These are phyloP conservation scores for Synanthedon andrenaeformis DNA, from an alignment of 2,888 invertebrate species.

Conservation along the genomic window DNA sequence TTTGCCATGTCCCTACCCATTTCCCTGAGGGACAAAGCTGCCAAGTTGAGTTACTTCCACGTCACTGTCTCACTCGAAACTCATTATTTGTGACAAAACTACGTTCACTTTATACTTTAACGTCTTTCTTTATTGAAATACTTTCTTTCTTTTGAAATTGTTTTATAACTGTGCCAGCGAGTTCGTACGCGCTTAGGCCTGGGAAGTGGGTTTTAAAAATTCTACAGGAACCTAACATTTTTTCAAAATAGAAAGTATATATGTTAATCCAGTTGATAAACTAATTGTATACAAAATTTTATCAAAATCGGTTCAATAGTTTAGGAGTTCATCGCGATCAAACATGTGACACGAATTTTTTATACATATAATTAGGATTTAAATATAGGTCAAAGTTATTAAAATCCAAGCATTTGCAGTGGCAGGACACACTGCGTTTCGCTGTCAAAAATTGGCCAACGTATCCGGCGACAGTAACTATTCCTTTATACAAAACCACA, in stretches of 20 bases:
- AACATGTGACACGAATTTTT: too few species aligned
- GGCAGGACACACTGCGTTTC: too few species aligned
- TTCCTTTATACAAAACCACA: too few species aligned
- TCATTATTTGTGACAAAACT: slow-evolving; percentile 2
- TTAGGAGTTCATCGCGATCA: too few species aligned
- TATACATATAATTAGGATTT: not conserved
- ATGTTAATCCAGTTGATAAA: too few species aligned
- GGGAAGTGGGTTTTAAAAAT: too few species aligned
- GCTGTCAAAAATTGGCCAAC: too few species aligned
- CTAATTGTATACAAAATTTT: too few species aligned
- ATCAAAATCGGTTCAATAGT: too few species aligned
- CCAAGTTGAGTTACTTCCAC: slow-evolving; percentile 51
- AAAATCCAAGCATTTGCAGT: not conserved
- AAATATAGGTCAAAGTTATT: not conserved
- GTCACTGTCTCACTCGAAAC: slow-evolving; percentile 29
- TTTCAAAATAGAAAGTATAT: too few species aligned
- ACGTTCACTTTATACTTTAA: not conserved
- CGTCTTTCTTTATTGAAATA: not conserved
- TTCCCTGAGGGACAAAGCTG: slow-evolving; percentile 49
- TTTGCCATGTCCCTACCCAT: slow-evolving; percentile 54
- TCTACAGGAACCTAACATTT: too few species aligned
- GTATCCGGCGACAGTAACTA: too few species aligned
- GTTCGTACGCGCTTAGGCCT: not conserved
- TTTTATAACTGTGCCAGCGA: not conserved
- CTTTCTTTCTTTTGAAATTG: not conserved